phyloP scores from a whole-genome alignment of 2,888 invertebrate genomes.

The Unio delphinus region DNA sequence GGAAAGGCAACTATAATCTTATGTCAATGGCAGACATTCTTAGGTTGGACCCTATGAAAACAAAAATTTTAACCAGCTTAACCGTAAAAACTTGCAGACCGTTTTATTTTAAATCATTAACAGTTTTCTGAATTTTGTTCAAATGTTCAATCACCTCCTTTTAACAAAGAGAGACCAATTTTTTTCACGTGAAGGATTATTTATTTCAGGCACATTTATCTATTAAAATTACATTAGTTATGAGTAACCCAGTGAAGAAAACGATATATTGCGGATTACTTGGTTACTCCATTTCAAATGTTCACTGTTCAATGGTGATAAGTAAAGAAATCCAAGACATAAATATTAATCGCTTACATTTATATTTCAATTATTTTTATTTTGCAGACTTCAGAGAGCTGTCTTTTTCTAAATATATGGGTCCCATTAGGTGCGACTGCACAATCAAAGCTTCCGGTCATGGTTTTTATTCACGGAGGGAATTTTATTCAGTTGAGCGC shows the following conservation, averaged over 20 bases:
- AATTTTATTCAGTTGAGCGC: slow-evolving; percentile 64
- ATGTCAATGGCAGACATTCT: too few species aligned
- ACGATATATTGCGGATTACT: not conserved
- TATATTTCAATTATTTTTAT: not conserved
- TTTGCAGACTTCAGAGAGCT: slow-evolving; percentile 77
- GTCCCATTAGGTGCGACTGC: slow-evolving; percentile 72
- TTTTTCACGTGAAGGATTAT: too few species aligned
- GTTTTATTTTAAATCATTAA: too few species aligned
- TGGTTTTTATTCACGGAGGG: slow-evolving; percentile 72
- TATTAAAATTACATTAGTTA: too few species aligned
- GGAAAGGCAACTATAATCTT: too few species aligned
- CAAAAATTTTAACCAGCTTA: too few species aligned
- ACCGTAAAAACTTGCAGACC: too few species aligned
- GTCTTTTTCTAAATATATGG: slow-evolving; percentile 82
- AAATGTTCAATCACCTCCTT: too few species aligned
- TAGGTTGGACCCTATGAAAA: too few species aligned
- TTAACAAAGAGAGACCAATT: too few species aligned
- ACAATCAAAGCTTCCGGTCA: slow-evolving; percentile 60
- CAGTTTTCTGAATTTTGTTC: too few species aligned
- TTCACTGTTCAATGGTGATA: not conserved
- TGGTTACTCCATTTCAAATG: not conserved
- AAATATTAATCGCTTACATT: not conserved
- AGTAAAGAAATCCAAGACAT: not conserved
- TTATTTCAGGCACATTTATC: too few species aligned
- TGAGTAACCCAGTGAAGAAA: not conserved